Evolutionary conservation across 2,888 invertebrate species (phyloP).

Genomic region (Hanleya hanleyi): DNA sequence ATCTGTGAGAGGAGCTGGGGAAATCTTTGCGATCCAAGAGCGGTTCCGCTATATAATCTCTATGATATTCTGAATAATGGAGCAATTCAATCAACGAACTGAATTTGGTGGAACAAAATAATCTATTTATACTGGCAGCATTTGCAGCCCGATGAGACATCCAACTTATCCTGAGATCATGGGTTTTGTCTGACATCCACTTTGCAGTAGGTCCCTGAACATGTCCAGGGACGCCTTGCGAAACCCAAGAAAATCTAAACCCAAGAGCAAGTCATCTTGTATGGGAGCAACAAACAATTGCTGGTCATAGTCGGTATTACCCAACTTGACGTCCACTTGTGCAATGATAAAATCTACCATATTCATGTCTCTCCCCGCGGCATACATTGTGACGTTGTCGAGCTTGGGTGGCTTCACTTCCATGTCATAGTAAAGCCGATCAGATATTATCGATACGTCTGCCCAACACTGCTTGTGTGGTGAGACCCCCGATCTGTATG

Average conservation of each 20-base stretch:
- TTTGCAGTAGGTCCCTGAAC: background rate
- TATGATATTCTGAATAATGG: background rate
- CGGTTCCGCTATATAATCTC: constrained; percentile 28
- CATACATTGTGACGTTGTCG: too few relatives aligned
- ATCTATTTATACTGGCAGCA: background rate
- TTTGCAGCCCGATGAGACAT: constrained; percentile 16
- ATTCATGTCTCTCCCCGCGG: too few relatives aligned
- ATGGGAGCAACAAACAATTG: constrained; percentile 37
- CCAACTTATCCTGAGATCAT: background rate
- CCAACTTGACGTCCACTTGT: too few relatives aligned
- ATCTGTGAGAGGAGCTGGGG: constrained; percentile 11
- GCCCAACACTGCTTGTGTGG: too few relatives aligned
- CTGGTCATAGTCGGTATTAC: too few relatives aligned
- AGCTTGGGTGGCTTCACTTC: too few relatives aligned
- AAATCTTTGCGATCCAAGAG: constrained; percentile 2
- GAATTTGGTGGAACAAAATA: constrained; percentile 27
- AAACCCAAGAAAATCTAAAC: constrained; percentile 24
- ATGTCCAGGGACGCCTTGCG: constrained; percentile 12
- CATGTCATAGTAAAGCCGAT: too few relatives aligned
- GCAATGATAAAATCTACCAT: too few relatives aligned
- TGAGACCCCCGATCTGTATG: too few relatives aligned
- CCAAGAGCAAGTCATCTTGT: constrained; percentile 33
- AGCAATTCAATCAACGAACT: constrained; percentile 14
- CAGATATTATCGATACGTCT: too few relatives aligned
- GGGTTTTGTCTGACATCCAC: background rate